phyloP scores from a whole-genome alignment of 2,888 invertebrate species.

The Hyppa rectilinea region DNA sequence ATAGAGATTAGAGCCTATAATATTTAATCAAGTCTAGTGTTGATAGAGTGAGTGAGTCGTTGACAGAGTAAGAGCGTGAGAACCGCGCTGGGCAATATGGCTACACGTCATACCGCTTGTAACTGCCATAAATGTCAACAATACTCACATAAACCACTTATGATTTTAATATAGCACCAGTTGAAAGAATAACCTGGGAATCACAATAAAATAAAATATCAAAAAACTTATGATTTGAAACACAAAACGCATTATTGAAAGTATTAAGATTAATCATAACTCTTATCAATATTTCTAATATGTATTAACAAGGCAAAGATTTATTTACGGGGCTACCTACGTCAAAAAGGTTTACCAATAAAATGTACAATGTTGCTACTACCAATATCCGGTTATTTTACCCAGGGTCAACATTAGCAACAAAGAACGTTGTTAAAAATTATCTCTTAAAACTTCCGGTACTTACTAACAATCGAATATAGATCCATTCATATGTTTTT shows the following conservation, averaged over 20 bases:
- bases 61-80: constrained; percentile 79
- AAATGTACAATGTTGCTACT: constrained; percentile 40
- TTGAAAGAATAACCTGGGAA: constrained; percentile 31
- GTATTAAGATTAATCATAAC: background rate
- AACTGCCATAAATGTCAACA: constrained; percentile 25
- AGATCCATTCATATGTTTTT: constrained; percentile 62
- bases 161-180: constrained; percentile 20
- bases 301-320: background rate
- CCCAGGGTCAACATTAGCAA: constrained; percentile 42
- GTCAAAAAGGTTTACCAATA: constrained; percentile 35
- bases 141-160: constrained; percentile 48
- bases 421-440: constrained; percentile 61
- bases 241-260: background rate
- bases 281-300: background rate
- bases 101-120: constrained; percentile 44
- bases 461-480: constrained; percentile 55
- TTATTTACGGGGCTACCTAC: constrained; percentile 13
- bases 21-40: constrained; percentile 65
- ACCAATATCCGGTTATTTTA: constrained; percentile 62
- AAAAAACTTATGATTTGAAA: background rate
- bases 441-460: constrained; percentile 63
- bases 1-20: constrained; percentile 31
- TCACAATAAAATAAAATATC: background rate
- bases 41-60: constrained; percentile 75
- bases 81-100: constrained; percentile 59